Conservation (phyloP, 2,888 invertebrate genomes). For the Papilio gigon region DNA sequence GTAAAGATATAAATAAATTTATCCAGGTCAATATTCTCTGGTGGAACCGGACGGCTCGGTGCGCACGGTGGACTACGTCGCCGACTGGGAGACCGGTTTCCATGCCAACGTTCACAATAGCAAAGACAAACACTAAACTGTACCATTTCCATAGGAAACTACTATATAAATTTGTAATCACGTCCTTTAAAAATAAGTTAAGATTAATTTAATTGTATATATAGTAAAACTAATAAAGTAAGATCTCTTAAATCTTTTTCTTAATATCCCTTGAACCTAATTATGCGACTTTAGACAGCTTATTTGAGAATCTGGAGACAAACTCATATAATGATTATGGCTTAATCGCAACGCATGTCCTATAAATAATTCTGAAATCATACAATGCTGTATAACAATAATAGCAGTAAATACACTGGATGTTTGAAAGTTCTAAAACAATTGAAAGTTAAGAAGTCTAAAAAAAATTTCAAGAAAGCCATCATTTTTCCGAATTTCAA, state of each 20-base stretch:
- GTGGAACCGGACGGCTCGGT: conserved; percentile 89
- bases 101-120: conserved; percentile 87
- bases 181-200: conserved; percentile 24
- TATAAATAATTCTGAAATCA: background rate
- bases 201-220: conserved; percentile 32
- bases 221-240: conserved; percentile 19
- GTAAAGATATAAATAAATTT: conserved; percentile 46
- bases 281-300: background rate
- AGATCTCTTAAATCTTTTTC: conserved; percentile 1
- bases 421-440: too few species aligned
- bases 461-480: too few species aligned
- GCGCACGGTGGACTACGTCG: conserved; percentile 88
- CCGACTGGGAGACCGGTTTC: conserved; percentile 91
- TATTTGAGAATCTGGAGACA: background rate
- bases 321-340: background rate
- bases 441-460: too few species aligned
- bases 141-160: conserved; percentile 20
- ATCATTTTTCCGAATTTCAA: too few species aligned
- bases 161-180: conserved; percentile 23
- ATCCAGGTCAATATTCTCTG: conserved; percentile 83
- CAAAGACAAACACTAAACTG: conserved; percentile 77
- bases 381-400: too few species aligned
- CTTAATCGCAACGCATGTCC: background rate
- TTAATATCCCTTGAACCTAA: background rate
- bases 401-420: too few species aligned